Base-by-base conservation (phyloP, 2,888 invertebrate genomes). In the Cecidostiba fungosa region DNA sequence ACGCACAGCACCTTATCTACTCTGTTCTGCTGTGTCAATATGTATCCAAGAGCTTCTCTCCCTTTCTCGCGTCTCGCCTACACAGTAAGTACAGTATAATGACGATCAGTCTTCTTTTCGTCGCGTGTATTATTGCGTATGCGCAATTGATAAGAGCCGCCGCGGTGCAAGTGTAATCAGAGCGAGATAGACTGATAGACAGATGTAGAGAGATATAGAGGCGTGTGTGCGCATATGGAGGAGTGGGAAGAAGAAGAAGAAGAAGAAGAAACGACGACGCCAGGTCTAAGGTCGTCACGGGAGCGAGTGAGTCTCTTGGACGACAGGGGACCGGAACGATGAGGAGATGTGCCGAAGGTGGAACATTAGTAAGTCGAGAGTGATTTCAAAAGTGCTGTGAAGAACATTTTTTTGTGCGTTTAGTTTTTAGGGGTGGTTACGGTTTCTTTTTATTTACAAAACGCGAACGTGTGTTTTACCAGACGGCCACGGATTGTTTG, bases 251-350 rank as follows among this genome's bases (percentile, higher is more conserved):
- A 73, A 19, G 54, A 54, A 16, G 62, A 36, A 32, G 50, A 23
- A 47, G 77, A 62, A 43, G 54, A 80, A 36, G 73, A 74, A 36
- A 16, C 29, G 69, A 19, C 47, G 50, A 26, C 54, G 69, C 1
- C 59, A 72, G 72, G 39, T 76, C 85, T 76, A 78, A 79, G 85
- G 82, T 82, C 72, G 82, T 8, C 14, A 12, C 5, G 32, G 82
- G 72, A 72, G 72, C 36, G 36, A 72, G 72, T 23, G 39, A 73
- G 82, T 85, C 81, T 85, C 29, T 70, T 54, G 19, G 8, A n/a
- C 43, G 69, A 74, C 85, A 26, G 69, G 69, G 50, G 26, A 72
- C 50, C 47, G 76, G 23, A 79, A 86, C 79, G 76, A 86, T 86
- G 86, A 82, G 29, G 36, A 69, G 43, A 72, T 26, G 16, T 12